Conservation (phyloP, 2,797 vertebrate genomes). For the Lophotriccus pileatus region DNA sequence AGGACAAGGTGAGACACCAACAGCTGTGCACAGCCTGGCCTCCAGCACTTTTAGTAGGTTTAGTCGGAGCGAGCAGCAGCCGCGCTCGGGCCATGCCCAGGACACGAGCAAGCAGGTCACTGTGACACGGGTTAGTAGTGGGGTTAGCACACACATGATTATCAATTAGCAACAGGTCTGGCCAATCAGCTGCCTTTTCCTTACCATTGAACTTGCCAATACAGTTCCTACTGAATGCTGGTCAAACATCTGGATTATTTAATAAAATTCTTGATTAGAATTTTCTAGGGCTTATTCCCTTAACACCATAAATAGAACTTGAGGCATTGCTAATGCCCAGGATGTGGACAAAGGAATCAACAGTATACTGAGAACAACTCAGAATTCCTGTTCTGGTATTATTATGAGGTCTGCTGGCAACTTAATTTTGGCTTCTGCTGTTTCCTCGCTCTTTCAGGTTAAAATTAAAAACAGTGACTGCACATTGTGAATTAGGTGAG, state of each 20-base stretch:
- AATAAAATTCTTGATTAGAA: slow-evolving; percentile 85
- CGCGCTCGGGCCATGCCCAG: slow-evolving; percentile 64
- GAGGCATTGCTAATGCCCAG: background rate
- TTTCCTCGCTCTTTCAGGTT: background rate
- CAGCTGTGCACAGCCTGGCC: background rate
- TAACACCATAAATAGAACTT: slow-evolving; percentile 44
- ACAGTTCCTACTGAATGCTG: slow-evolving; percentile 89
- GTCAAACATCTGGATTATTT: slow-evolving; percentile 97
- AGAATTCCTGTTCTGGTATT: background rate
- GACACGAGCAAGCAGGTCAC: slow-evolving; percentile 70
- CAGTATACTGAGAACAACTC: background rate
- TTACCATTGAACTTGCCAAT: slow-evolving; percentile 90
- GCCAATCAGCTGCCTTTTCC: slow-evolving; percentile 86
- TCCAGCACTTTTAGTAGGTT: slow-evolving; percentile 28
- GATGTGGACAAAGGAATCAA: background rate
- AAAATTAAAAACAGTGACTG: background rate
- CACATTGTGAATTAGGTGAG: background rate
- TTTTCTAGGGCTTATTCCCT: slow-evolving; percentile 50
- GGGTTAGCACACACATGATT: slow-evolving; percentile 73
- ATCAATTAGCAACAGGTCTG: slow-evolving; percentile 51
- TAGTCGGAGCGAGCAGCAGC: slow-evolving; percentile 49
- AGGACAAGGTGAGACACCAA: background rate
- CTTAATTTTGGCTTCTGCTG: background rate
- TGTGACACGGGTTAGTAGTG: slow-evolving; percentile 68
- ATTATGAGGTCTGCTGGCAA: background rate